These are phyloP conservation scores for Geotrypetes seraphini DNA, from an alignment of 2,797 vertebrate genomes.

Conservation along the genomic window DNA sequence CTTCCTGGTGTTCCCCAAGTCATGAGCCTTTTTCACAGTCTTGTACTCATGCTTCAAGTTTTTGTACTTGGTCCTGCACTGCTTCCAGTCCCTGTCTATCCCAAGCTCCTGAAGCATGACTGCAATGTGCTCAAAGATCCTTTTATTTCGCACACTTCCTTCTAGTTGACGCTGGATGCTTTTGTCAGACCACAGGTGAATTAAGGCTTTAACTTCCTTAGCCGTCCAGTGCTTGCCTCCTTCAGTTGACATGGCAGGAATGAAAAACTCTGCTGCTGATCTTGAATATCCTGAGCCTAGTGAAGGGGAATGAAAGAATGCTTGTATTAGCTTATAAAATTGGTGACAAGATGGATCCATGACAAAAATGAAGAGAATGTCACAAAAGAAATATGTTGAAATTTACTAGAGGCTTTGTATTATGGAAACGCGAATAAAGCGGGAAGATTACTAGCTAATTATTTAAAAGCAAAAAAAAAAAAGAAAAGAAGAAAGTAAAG, in stretches of 20 bases:
- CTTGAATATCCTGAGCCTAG: too few species aligned
- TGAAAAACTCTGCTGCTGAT: conserved; percentile 19
- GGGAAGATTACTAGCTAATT: too few species aligned
- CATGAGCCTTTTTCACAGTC: conserved; percentile 63
- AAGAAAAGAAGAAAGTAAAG: too few species aligned
- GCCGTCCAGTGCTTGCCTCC: conserved; percentile 78
- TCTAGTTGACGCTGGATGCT: conserved; percentile 72
- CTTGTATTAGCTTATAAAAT: too few species aligned
- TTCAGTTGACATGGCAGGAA: conserved; percentile 57
- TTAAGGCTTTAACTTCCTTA: conserved; percentile 71
- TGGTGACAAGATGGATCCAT: too few species aligned
- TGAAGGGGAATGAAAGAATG: too few species aligned
- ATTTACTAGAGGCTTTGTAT: too few species aligned
- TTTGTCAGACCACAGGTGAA: conserved; percentile 72
- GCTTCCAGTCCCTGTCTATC: conserved; percentile 81
- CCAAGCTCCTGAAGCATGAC: conserved; percentile 65
- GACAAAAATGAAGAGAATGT: too few species aligned
- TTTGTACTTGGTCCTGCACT: conserved; percentile 79
- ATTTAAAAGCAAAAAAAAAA: too few species aligned
- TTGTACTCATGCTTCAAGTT: conserved; percentile 84
- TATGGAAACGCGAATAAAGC: too few species aligned
- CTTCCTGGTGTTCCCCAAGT: conserved; percentile 56
- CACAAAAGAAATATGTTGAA: too few species aligned
- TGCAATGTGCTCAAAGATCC: conserved; percentile 80
- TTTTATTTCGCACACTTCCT: conserved; percentile 75